Base-by-base conservation (phyloP, 2,113 vertebrate genomes). In the Fregata magnificens region DNA sequence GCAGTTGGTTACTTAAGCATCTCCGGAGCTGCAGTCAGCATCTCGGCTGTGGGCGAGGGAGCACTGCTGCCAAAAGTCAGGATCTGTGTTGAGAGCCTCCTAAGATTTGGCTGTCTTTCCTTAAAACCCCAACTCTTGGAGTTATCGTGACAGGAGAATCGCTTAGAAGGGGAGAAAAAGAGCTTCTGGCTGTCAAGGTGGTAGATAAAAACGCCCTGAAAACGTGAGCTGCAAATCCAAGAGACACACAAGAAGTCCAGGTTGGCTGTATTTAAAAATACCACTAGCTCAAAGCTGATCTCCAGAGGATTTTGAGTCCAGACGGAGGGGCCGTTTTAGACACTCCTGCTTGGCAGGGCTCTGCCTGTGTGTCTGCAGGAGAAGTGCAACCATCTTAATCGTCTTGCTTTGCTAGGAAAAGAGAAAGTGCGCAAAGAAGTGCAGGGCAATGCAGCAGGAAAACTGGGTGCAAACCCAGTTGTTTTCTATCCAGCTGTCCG, bases 1-100 rank as follows among this genome's bases (percentile, higher is more conserved):
- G 89, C 95, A 91, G 86, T 87, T 90, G 78, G 91, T 95, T 87
- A 85, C 58, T 93, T 89, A 52, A 95, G 93, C 84, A 82, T 94
- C 84, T 76, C 78, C 61, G 6, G 12, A 72, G 84, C 91, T 85
- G 86, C 83, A 79, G 73, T 82, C 81, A 91, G 91, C 88, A 92
- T 91, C 86, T 92, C 69, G 1, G 65, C 77, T 96, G 86, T 96
- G 77, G 93, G 86, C 1, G 55, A 95, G 72, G 67, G 72, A 95
- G 63, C 3, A 8, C 32, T 34, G 80, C 62, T 91, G 94, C 93
- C 95, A 95, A 19, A 96, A 96, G 83, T 84, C 93, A 91, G 88
- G 78, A 82, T 93, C 73, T 73, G 76, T 90, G 67, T 90, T 0
- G 22, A 95, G 82, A 90, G 62, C 76, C 62, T 96, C 91, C 72